phyloP scores from a whole-genome alignment of 2,888 invertebrate genomes.

The Eutolmus rufibarbis region DNA sequence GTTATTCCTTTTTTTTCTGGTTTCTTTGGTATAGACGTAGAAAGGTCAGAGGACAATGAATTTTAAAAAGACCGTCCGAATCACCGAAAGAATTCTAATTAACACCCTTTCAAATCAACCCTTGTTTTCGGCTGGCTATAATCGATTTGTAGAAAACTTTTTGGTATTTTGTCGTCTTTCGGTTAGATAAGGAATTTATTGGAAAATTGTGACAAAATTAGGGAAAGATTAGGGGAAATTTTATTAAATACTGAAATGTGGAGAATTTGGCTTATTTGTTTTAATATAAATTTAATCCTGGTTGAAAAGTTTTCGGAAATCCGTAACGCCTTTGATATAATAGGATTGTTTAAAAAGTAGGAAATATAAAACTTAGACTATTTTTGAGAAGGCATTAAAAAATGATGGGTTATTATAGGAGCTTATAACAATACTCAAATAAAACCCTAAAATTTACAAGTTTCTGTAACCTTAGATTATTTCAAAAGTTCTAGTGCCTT shows the following conservation, averaged over 20 bases:
- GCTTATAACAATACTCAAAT: no score
- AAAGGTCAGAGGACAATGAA: not conserved
- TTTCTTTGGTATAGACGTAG: not conserved
- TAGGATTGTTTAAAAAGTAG: no score
- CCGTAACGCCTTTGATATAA: no score
- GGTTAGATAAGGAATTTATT: not conserved
- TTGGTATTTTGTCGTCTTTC: not conserved
- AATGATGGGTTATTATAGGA: no score
- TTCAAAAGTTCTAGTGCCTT: no score
- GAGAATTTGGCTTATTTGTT: not conserved
- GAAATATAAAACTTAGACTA: no score
- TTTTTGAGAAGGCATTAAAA: no score
- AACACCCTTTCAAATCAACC: slow-evolving; percentile 16
- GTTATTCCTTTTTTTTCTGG: not conserved
- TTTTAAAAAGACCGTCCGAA: not conserved
- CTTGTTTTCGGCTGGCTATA: not conserved
- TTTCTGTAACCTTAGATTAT: no score
- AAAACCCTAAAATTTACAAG: no score
- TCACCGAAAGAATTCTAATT: slow-evolving; percentile 9
- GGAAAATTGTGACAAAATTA: not conserved
- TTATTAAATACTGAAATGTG: not conserved
- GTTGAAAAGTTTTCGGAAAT: no score
- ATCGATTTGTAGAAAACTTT: not conserved
- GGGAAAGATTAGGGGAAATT: not conserved
- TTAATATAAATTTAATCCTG: not conserved